Base-by-base conservation (phyloP, 2,888 invertebrate species). In the Oscheius onirici region DNA sequence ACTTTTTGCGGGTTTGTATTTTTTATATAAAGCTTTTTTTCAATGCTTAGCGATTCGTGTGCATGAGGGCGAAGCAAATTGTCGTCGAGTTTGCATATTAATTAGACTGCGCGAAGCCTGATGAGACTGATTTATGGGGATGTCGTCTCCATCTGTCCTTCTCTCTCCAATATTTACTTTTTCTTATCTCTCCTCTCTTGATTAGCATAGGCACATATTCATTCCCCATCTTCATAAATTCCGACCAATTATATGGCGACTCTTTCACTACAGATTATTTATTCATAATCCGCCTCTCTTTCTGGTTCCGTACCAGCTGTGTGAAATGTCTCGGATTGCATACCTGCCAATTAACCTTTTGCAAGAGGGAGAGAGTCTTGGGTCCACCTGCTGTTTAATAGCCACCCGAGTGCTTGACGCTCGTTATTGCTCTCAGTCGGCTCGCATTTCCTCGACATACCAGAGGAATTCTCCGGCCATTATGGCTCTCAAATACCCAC, bases 61-160 rank as follows among this genome's bases (percentile, higher is more conserved):
- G 34, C 34, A 34, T 34, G 34, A 6, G 34, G 58, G 40, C 13
- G 22, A n/a, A 34, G 24, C 63, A 63, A 49, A 49, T 63, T 49
- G 63, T 63, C 63, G 63, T 63, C 63, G 46, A 63, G 63, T 63
- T 63, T 63, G 63, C 63, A 63, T 63, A 63, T 63, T 63, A 63
- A 63, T 63, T 63, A 63, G 49, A 34, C 11, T 49, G 49, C 34
- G 63, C 28, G 63, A 49, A 63, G 10, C 46, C 63, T 63, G 46
- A 49, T 49, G 63, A 44, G 49, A 17, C 26, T 49, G 63, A 63
- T 63, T 63, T 63, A 63, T 63, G 20, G 60, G 22, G 20, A n/a
- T 51, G 44, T 34, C 2, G 2, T 34, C 8, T 46, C 24, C 43
- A 17, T 51, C 52, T 40, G 51, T 13, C 49, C 34, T 10, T 46